phyloP scores from a whole-genome alignment of 30 jellyfish, hydroid and myxozoan genomes.

The Cassiopea xamachana region DNA sequence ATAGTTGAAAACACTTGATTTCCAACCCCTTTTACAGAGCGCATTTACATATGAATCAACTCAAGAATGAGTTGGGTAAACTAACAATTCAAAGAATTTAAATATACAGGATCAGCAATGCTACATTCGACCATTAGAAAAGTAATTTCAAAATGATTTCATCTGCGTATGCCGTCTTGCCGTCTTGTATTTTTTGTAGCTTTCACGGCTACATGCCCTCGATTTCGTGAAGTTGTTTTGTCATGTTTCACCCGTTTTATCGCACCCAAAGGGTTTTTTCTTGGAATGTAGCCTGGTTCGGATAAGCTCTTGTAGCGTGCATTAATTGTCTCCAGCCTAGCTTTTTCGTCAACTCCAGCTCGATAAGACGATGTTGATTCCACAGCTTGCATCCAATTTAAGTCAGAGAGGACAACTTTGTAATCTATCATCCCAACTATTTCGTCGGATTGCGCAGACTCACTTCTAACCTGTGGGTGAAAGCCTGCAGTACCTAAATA shows the following conservation, averaged over 20 bases:
- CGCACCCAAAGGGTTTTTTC: not conserved
- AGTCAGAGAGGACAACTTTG: slow-evolving; percentile 37
- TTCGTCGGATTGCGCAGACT: slow-evolving; percentile 57
- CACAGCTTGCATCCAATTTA: slow-evolving; percentile 56
- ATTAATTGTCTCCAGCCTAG: slow-evolving; percentile 35
- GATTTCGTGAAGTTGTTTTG: not conserved
- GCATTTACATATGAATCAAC: no score
- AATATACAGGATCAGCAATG: no score
- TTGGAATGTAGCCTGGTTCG: no score
- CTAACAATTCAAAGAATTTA: no score
- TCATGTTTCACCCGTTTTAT: not conserved
- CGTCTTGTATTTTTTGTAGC: not conserved
- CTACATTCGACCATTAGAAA: no score
- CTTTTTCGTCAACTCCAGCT: slow-evolving; percentile 68
- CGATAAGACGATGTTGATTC: slow-evolving; percentile 61
- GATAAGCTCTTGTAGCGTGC: not conserved
- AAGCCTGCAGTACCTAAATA: slow-evolving; percentile 13
- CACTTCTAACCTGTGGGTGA: slow-evolving; percentile 41
- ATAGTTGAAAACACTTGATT: no score
- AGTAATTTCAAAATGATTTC: not conserved
- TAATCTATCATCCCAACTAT: slow-evolving; percentile 54
- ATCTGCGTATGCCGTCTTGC: not conserved
- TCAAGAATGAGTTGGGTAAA: no score
- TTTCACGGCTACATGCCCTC: not conserved
- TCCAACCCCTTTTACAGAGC: no score